phyloP scores from a whole-genome alignment of 2,888 invertebrate species.

The Strigamia maritima region DNA sequence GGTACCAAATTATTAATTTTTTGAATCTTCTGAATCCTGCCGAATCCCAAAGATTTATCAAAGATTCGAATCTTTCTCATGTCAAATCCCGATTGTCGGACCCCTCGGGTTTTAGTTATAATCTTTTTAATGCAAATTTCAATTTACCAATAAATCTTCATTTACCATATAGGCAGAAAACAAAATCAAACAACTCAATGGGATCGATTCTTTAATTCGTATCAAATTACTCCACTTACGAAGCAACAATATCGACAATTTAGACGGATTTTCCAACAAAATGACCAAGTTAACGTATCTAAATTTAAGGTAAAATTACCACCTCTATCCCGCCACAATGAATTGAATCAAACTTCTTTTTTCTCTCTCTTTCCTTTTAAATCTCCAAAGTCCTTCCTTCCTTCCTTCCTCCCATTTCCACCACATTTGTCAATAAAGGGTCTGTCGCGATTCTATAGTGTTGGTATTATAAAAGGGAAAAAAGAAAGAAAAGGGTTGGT shows the following conservation, averaged over 20 bases:
- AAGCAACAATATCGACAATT: background rate
- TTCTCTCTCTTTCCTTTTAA: background rate
- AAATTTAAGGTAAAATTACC: background rate
- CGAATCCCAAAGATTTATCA: too few species aligned
- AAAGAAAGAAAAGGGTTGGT: conserved; percentile 7
- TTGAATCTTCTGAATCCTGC: too few species aligned
- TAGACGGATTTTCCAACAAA: background rate
- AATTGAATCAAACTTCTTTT: background rate
- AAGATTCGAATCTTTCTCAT: too few species aligned
- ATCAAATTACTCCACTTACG: background rate
- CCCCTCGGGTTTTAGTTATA: too few species aligned
- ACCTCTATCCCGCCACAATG: background rate
- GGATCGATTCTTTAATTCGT: background rate
- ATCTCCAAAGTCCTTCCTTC: background rate
- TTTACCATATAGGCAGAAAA: background rate
- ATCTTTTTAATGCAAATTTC: too few species aligned
- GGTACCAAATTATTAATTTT: too few species aligned
- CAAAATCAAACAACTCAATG: background rate
- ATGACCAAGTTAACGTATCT: background rate
- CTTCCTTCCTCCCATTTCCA: conserved; percentile 24
- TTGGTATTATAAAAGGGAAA: conserved; percentile 19
- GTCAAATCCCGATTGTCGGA: too few species aligned
- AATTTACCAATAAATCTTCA: too few species aligned
- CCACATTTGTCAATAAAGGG: conserved; percentile 25
- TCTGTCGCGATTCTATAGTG: conserved; percentile 2